Conservation (phyloP, 2,113 vertebrate species). For the Urocolius indicus region DNA sequence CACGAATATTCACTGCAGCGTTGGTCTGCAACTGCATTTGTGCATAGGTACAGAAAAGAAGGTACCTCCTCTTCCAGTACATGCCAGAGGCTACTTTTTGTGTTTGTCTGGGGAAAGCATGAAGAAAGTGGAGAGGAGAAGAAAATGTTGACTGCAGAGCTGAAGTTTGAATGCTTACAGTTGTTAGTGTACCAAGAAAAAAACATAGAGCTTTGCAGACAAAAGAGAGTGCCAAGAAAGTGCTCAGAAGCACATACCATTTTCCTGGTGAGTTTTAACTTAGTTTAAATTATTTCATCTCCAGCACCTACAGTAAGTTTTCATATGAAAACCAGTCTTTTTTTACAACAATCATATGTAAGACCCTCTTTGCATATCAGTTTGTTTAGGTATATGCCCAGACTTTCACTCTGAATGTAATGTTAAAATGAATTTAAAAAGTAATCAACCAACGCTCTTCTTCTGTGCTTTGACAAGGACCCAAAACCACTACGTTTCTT, state of each 20-base stretch:
- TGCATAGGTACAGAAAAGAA: not conserved
- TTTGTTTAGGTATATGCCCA: not conserved
- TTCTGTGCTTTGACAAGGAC: constrained; percentile 39
- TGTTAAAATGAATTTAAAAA: constrained; percentile 20
- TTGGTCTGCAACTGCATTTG: accelerated
- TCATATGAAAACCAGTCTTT: constrained; percentile 2
- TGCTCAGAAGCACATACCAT: not conserved
- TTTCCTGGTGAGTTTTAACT: not conserved
- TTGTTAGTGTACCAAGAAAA: not conserved
- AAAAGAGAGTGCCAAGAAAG: not conserved
- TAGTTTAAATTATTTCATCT: not conserved
- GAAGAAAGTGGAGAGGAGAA: not conserved
- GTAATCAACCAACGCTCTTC: not conserved
- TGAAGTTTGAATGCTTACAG: not conserved
- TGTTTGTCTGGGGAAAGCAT: not conserved
- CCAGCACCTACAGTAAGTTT: not conserved
- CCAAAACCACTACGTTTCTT: constrained; percentile 53
- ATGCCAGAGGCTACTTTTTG: not conserved
- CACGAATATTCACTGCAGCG: not conserved
- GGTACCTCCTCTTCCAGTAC: not conserved
- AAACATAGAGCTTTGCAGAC: not conserved
- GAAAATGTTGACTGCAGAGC: not conserved
- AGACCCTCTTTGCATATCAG: constrained; percentile 21
- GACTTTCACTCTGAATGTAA: constrained; percentile 11
- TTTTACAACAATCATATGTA: not conserved